Conservation (phyloP, 2,797 vertebrate genomes). For the Crocidura indochinensis region DNA sequence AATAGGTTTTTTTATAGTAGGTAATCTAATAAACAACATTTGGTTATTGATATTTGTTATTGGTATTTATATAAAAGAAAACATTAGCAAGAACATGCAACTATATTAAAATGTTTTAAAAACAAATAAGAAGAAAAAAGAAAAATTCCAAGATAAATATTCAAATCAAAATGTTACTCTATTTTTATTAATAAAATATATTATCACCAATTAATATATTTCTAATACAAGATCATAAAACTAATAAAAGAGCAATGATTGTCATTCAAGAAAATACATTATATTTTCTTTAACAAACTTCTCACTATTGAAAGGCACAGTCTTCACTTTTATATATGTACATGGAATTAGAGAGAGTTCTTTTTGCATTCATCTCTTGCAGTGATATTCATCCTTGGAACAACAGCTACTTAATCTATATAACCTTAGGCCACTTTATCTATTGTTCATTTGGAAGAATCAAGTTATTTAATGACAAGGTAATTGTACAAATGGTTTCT, state of each 20-base stretch:
- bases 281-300: constrained; percentile 37
- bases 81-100: background rate
- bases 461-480: constrained; percentile 29
- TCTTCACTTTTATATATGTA: constrained; percentile 3
- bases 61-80: constrained; percentile 21
- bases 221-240: no score
- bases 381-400: background rate
- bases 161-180: background rate
- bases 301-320: background rate
- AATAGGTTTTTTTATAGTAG: constrained; percentile 66
- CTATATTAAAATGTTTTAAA: constrained; percentile 9
- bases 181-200: background rate
- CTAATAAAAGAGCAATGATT: constrained; percentile 25
- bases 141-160: background rate
- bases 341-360: background rate
- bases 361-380: constrained; percentile 2
- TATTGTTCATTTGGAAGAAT: constrained; percentile 33
- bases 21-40: constrained; percentile 75
- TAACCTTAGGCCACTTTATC: background rate
- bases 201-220: background rate
- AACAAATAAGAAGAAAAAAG: background rate
- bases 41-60: constrained; percentile 66
- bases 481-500: constrained; percentile 53
- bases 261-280: constrained; percentile 6
- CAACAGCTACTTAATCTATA: background rate